Base-by-base conservation (phyloP, 1,140 invertebrate species). In the Diabrotica undecimpunctata region DNA sequence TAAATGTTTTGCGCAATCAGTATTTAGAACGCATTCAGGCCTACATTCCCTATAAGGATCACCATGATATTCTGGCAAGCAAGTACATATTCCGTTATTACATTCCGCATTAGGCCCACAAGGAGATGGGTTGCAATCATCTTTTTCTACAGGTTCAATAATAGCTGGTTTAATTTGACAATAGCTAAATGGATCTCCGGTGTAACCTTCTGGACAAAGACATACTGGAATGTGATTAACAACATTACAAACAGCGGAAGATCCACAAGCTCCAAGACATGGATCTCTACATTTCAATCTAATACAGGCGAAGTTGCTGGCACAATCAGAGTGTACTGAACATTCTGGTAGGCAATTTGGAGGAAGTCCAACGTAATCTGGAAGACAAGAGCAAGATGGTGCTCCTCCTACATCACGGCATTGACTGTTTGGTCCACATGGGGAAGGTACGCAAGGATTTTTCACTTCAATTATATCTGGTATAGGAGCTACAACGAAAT, bases 361-460 rank as follows among this genome's bases (percentile, higher is more conserved):
- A 11, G 84, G 84, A 9, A 72, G 75, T 64, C 85, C 84, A 54
- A 83, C 73, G 69, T 76, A 84, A 50, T 77, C 81, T 37, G 79
- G 72, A 13, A 84, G 69, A 69, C 87, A 88, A n/a, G 84, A 84
- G 70, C 87, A 88, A 2, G 85, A 84, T 7, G 87, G 84, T 59
- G 84, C 79, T 61, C 83, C 83, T 57, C 86, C 84, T 53, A 84
- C 79, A 64, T 85, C 79, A 68, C 84, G 81, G 75, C 91, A 93
- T 72, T 89, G 81, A 6, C 87, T 83, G 72, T 88, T 83, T 13
- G 85, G 81, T 6, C 90, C 90, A 77, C 90, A 92, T 13, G 89
- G 90, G 46, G 87, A 87, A 46, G 90, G 89, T 9, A 87, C 78
- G 76, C 90, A 92, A 46, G 89, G 89, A 78, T 91, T 84, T 70